Evolutionary conservation across 2,797 vertebrate species (phyloP).

Genomic region (Notolepis coatsorum): DNA sequence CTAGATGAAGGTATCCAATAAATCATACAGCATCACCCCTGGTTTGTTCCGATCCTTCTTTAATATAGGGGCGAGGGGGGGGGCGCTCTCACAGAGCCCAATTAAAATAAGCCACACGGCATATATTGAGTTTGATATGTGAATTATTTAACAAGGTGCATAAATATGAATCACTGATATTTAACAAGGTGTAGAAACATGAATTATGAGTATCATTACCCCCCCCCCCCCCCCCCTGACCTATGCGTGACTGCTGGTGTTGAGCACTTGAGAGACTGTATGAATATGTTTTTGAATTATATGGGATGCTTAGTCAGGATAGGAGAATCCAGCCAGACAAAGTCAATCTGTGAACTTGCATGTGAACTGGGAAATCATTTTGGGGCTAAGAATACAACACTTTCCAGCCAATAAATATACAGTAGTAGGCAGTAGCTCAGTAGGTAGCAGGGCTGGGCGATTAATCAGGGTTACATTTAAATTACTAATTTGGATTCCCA

Average conservation of each 20-base stretch:
- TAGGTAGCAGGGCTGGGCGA: too few relatives aligned
- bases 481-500: too few relatives aligned
- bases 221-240: conserved; percentile 29
- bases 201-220: conserved; percentile 67
- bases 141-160: conserved; percentile 75
- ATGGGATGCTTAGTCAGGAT: neutral
- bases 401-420: neutral
- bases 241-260: conserved; percentile 31
- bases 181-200: conserved; percentile 73
- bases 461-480: too few relatives aligned
- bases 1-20: conserved; percentile 60
- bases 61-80: conserved; percentile 59
- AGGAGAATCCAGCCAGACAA: neutral
- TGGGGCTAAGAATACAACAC: neutral
- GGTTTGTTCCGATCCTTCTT: conserved; percentile 56
- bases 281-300: conserved; percentile 1
- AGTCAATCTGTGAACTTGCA: conserved; percentile 1
- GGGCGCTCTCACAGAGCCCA: conserved; percentile 62
- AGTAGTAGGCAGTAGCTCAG: too few relatives aligned
- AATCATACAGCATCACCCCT: conserved; percentile 68
- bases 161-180: conserved; percentile 67
- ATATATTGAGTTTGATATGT: conserved; percentile 63
- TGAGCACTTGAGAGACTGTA: conserved; percentile 23
- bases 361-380: neutral
- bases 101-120: conserved; percentile 70